Conservation (phyloP, 2,888 invertebrate species). For the Hymenopus coronatus region DNA sequence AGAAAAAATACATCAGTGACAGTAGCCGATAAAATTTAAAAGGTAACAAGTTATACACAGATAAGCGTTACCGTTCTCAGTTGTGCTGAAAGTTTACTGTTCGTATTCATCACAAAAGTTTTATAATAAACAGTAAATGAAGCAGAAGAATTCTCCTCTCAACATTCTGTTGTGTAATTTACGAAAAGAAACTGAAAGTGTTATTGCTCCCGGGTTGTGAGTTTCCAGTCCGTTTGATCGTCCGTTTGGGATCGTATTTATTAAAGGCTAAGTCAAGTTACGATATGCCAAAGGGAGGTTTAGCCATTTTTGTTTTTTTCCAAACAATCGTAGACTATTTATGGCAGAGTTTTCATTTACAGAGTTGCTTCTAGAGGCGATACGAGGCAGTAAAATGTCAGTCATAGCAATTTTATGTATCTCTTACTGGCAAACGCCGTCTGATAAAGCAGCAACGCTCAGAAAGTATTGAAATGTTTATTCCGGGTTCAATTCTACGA, state of each 20-base stretch:
- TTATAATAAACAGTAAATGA: no score
- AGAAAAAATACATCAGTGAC: no score
- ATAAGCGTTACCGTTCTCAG: no score
- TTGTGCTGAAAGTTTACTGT: no score
- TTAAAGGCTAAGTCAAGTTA: background rate
- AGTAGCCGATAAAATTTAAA: no score
- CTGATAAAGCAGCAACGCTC: no score
- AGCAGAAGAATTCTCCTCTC: no score
- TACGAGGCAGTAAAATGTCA: background rate
- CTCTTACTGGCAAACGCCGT: background rate
- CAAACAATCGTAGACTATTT: background rate
- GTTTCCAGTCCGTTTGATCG: background rate
- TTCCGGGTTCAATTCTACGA: no score
- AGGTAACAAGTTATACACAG: no score
- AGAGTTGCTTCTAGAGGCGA: background rate
- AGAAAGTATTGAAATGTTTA: no score
- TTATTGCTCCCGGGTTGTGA: background rate
- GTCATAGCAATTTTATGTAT: background rate
- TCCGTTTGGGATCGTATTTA: background rate
- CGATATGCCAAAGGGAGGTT: background rate
- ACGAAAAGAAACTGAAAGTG: background rate
- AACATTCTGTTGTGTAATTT: background rate
- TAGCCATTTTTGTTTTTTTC: background rate
- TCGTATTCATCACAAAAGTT: no score
- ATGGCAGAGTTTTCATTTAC: background rate